Conservation (phyloP, 2,888 invertebrate genomes). For the Hyposoter didymator region DNA sequence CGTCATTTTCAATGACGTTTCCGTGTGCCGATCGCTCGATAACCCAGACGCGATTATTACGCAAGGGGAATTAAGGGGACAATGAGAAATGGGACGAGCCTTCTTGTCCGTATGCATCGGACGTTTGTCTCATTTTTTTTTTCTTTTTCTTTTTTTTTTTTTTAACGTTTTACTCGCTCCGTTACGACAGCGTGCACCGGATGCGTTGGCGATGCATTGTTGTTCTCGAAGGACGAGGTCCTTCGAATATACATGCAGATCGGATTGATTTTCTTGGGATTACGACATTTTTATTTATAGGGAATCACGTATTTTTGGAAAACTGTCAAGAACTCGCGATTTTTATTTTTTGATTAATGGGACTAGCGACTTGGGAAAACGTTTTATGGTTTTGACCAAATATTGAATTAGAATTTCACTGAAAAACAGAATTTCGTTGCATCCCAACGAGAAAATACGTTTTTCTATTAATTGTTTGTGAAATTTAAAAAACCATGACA, state of each 20-base stretch:
- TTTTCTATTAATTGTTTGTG: too few species aligned
- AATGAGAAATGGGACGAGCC: constrained; percentile 55
- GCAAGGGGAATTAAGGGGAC: constrained; percentile 38
- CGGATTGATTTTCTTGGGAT: not conserved
- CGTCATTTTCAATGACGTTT: constrained; percentile 7
- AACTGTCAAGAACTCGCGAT: too few species aligned
- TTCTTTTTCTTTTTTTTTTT: not conserved
- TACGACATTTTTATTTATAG: not conserved
- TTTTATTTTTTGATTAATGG: too few species aligned
- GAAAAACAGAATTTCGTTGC: too few species aligned
- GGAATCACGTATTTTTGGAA: not conserved
- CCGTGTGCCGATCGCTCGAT: constrained; percentile 40
- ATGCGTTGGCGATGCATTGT: constrained; percentile 46
- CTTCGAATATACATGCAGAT: not conserved
- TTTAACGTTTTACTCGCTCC: not conserved
- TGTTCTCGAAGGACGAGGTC: constrained; percentile 49
- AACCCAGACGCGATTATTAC: constrained; percentile 35
- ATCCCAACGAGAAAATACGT: not conserved
- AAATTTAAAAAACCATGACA: too few species aligned
- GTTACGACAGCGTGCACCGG: constrained; percentile 47
- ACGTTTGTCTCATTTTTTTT: not conserved
- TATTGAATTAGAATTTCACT: too few species aligned
- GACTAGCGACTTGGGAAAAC: too few species aligned
- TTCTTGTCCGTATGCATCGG: constrained; percentile 12
- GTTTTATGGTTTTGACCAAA: too few species aligned